These are phyloP conservation scores for Meta bourneti DNA, from an alignment of 2,888 invertebrate genomes.

Conservation along the genomic window DNA sequence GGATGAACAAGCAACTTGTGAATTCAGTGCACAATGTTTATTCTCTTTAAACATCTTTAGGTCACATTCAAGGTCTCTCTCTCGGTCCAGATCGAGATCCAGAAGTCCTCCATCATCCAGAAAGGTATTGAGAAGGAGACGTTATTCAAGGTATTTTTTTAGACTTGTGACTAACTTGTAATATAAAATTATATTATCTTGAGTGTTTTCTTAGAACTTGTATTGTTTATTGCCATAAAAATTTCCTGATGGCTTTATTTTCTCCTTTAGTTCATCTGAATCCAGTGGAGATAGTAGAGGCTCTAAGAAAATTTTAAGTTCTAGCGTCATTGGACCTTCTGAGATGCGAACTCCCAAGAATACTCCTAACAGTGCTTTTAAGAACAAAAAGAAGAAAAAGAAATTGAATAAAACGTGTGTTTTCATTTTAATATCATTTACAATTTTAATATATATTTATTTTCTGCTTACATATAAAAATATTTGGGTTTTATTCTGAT, in stretches of 20 bases:
- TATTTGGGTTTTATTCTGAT: neutral
- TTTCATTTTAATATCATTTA: neutral
- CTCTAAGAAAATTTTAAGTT: constrained; percentile 72
- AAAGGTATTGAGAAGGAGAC: constrained; percentile 50
- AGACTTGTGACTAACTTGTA: neutral
- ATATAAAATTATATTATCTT: neutral
- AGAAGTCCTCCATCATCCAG: constrained; percentile 78
- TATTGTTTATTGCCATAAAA: neutral
- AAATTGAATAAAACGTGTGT: constrained; percentile 76
- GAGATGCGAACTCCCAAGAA: constrained; percentile 29
- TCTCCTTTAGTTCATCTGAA: constrained; percentile 46
- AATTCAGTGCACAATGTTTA: neutral
- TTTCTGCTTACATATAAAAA: neutral
- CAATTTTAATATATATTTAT: neutral
- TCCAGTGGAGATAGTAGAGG: constrained; percentile 57
- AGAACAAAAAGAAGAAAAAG: constrained; percentile 80
- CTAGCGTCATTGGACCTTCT: constrained; percentile 76
- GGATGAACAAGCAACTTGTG: too few relatives aligned
- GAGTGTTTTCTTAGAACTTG: neutral
- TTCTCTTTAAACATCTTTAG: neutral
- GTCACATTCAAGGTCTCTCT: constrained; percentile 78
- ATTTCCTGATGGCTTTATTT: neutral
- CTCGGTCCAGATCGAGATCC: constrained; percentile 79
- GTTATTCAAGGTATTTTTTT: constrained; percentile 62
- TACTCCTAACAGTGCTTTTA: constrained; percentile 10